Evolutionary conservation across 2,797 vertebrate genomes (phyloP).

Genomic region (Okamejei kenojei): DNA sequence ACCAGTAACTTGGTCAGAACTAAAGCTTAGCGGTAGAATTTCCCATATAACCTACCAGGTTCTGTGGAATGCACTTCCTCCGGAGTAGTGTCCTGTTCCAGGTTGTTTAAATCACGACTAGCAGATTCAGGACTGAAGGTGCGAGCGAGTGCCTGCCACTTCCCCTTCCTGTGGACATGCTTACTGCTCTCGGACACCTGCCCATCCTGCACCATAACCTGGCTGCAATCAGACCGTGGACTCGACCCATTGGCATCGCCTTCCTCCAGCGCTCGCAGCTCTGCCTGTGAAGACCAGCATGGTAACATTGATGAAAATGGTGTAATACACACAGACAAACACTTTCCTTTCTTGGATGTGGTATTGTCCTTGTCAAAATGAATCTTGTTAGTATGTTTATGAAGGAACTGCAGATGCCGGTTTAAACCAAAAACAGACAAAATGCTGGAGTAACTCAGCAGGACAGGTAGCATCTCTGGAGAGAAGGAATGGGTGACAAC

Average conservation of each 20-base stretch:
- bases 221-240: slow-evolving; percentile 80
- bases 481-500: no score
- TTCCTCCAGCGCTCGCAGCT: slow-evolving; percentile 88
- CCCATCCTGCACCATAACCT: slow-evolving; percentile 64
- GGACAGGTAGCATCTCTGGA: no score
- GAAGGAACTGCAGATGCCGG: no score
- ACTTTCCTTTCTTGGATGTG: not conserved
- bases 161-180: slow-evolving; percentile 63
- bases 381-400: not conserved
- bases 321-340: not conserved
- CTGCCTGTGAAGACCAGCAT: slow-evolving; percentile 64
- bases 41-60: not conserved
- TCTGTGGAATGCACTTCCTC: slow-evolving; percentile 44
- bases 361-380: not conserved
- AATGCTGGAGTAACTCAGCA: no score
- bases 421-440: no score
- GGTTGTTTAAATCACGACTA: slow-evolving; percentile 72
- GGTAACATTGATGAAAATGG: not conserved
- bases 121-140: slow-evolving; percentile 78
- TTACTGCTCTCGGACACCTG: slow-evolving; percentile 49
- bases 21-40: not conserved
- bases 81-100: slow-evolving; percentile 53
- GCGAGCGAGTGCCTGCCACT: slow-evolving; percentile 84
- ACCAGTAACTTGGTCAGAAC: not conserved
- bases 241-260: slow-evolving; percentile 91